Evolutionary conservation across 2,113 vertebrate genomes (phyloP).

Genomic region (Peucedramus taeniatus): DNA sequence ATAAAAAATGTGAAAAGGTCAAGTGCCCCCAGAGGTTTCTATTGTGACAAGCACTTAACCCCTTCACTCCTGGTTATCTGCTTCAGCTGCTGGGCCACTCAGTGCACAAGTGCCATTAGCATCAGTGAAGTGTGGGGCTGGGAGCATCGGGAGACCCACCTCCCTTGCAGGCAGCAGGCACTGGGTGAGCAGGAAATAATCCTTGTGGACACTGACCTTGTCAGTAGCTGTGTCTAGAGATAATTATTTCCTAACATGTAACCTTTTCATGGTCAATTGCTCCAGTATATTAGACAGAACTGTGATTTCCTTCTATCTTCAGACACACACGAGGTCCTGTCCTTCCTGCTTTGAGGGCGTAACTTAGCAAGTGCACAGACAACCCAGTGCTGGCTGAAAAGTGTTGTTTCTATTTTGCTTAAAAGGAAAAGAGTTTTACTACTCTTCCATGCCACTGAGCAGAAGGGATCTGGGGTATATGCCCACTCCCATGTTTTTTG

Average conservation of each 20-base stretch:
- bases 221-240: conserved; percentile 43
- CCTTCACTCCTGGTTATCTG: conserved; percentile 65
- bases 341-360: not conserved
- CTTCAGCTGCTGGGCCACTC: conserved; percentile 55
- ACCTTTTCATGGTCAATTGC: conserved; percentile 57
- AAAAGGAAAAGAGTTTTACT: not conserved
- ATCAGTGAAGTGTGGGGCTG: not conserved
- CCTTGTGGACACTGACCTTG: conserved; percentile 38
- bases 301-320: conserved; percentile 16
- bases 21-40: conserved; percentile 66
- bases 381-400: not conserved
- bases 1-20: conserved; percentile 66
- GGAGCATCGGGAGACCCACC: not conserved
- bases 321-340: not conserved
- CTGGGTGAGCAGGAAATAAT: conserved; percentile 30
- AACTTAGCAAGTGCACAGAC: not conserved
- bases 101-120: conserved; percentile 44
- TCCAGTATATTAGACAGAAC: conserved; percentile 35
- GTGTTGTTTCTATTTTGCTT: not conserved
- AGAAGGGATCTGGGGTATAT: not conserved
- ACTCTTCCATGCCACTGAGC: not conserved
- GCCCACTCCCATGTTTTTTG: not conserved
- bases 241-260: conserved; percentile 52
- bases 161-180: not conserved
- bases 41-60: conserved; percentile 72